Evolutionary conservation across 2,113 vertebrate genomes (phyloP).

Genomic region (Ptyas mucosa): DNA sequence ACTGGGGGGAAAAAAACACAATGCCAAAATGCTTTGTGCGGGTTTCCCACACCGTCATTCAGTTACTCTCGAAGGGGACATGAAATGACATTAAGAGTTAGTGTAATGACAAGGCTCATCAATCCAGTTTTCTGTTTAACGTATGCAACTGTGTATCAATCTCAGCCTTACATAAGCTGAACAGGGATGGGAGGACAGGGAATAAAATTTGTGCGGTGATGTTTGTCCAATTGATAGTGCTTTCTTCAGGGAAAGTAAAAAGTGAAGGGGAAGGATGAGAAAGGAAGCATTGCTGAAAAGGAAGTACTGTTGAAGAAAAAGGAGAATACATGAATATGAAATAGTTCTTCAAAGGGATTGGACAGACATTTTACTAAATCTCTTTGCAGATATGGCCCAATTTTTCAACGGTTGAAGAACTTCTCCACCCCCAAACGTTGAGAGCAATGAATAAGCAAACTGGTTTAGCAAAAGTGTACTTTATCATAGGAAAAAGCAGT

Average conservation of each 20-base stretch:
- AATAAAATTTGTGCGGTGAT: neutral
- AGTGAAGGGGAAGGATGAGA: neutral
- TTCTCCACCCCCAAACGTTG: neutral
- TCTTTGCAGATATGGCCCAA: neutral
- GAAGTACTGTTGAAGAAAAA: neutral
- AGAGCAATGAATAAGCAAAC: too few relatives aligned
- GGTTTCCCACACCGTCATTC: neutral
- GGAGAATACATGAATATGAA: neutral
- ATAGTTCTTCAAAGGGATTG: neutral
- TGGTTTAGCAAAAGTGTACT: too few relatives aligned
- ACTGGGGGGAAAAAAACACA: too few relatives aligned
- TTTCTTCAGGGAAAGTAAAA: neutral
- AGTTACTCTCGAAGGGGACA: neutral
- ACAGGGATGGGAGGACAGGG: neutral
- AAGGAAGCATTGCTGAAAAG: neutral
- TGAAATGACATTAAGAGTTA: conserved; percentile 1
- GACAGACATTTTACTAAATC: neutral
- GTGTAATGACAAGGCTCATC: neutral
- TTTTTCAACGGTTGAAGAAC: neutral
- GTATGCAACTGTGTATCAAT: neutral
- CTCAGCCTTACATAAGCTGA: neutral
- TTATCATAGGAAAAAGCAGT: too few relatives aligned
- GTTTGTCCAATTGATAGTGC: neutral
- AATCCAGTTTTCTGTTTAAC: neutral
- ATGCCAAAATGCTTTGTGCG: neutral